Evolutionary conservation across 2,888 invertebrate genomes (phyloP).

Genomic region (Ophioninae sp.): DNA sequence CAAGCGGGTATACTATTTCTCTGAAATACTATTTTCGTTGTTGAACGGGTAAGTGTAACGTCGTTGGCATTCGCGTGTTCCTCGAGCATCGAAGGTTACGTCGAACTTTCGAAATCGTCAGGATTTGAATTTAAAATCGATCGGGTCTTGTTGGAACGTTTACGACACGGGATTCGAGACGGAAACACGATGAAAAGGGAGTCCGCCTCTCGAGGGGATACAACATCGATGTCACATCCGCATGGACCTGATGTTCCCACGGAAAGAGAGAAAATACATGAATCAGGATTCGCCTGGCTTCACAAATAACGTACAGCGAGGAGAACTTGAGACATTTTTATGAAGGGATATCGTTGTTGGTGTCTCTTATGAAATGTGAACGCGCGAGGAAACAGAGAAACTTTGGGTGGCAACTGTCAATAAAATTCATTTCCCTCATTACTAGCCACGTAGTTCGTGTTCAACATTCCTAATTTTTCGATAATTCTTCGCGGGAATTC

Average conservation of each 20-base stretch:
- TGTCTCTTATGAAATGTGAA: slow-evolving; percentile 14
- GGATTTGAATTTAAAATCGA: slow-evolving; percentile 60
- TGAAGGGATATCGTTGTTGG: slow-evolving; percentile 15
- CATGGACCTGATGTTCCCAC: slow-evolving; percentile 39
- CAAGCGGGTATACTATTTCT: neutral
- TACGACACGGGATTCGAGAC: slow-evolving; percentile 36
- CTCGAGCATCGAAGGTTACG: slow-evolving; percentile 2
- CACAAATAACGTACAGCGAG: slow-evolving; percentile 22
- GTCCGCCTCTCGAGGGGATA: slow-evolving; percentile 19
- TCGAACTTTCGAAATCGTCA: slow-evolving; percentile 23
- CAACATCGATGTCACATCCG: slow-evolving; percentile 22
- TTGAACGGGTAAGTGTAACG: neutral
- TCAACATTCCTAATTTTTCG: neutral
- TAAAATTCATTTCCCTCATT: neutral
- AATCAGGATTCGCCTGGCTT: slow-evolving; percentile 39
- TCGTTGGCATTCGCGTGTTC: neutral
- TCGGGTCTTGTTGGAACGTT: slow-evolving; percentile 48
- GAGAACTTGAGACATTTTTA: slow-evolving; percentile 6
- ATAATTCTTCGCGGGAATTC: neutral
- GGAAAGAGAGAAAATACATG: slow-evolving; percentile 14
- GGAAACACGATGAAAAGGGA: slow-evolving; percentile 27
- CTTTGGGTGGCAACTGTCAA: slow-evolving; percentile 38
- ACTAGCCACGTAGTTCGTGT: neutral
- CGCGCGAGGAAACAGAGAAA: slow-evolving; percentile 11
- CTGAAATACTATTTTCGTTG: neutral